Conservation (phyloP, 2,888 invertebrate species). For the Heteromurus nitidus region DNA sequence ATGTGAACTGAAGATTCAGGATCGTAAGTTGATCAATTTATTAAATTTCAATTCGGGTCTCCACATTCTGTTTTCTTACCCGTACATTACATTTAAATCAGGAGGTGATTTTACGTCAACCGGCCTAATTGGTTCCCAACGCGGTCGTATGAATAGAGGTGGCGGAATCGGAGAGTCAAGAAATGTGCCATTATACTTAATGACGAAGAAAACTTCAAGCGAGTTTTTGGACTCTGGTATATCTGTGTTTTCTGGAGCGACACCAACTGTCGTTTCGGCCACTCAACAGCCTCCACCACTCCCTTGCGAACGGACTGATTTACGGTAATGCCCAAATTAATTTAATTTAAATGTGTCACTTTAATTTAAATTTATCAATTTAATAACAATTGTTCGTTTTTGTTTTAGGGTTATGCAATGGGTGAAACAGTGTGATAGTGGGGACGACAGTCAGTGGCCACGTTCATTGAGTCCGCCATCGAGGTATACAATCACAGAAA, state of each 20-base stretch:
- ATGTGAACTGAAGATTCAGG: slow-evolving; percentile 57
- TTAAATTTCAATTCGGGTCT: not conserved
- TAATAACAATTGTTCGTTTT: too few species aligned
- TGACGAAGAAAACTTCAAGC: slow-evolving; percentile 81
- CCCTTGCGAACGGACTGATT: slow-evolving; percentile 53
- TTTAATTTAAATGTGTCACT: not conserved
- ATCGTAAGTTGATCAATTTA: slow-evolving; percentile 42
- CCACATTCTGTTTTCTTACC: not conserved
- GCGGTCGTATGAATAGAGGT: slow-evolving; percentile 34
- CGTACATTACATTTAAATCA: not conserved
- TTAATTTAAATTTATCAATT: too few species aligned
- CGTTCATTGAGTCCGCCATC: slow-evolving; percentile 46
- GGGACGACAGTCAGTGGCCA: slow-evolving; percentile 28
- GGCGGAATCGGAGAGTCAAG: slow-evolving; percentile 36
- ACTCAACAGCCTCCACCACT: slow-evolving; percentile 43
- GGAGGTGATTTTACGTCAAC: slow-evolving; percentile 18
- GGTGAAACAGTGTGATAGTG: slow-evolving; percentile 58
- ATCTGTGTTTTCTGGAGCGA: slow-evolving; percentile 83
- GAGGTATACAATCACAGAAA: slow-evolving; percentile 25
- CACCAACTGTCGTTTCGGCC: slow-evolving; percentile 74
- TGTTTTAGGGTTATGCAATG: slow-evolving; percentile 63
- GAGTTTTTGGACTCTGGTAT: slow-evolving; percentile 87
- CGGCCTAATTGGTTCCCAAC: slow-evolving; percentile 36
- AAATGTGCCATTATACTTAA: slow-evolving; percentile 51
- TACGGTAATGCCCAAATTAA: too few species aligned